A percentile compares a stretch with the other conserved stretches of the same genome.
Conservation (phyloP, 2,797 vertebrate species). For the Threskiornis aethiopicus region DNA sequence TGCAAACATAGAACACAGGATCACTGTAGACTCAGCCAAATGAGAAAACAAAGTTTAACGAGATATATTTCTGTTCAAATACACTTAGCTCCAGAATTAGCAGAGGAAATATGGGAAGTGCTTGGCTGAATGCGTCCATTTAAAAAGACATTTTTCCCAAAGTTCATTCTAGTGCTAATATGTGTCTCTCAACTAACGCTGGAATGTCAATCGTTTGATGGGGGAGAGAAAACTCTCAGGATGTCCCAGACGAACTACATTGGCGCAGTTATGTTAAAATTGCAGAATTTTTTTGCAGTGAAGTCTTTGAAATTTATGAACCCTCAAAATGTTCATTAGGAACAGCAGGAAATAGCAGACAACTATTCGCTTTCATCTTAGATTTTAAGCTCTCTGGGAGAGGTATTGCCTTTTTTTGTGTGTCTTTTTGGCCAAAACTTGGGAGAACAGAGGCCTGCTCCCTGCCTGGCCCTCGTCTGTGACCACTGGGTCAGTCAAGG, state of each 20-base stretch:
- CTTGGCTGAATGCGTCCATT: not conserved
- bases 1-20: not conserved
- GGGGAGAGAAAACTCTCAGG: not conserved
- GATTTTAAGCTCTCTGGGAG: not conserved
- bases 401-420: not conserved
- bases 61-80: conserved; percentile 3
- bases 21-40: not conserved
- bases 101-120: not conserved
- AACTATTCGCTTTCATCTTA: not conserved
- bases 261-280: not conserved
- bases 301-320: not conserved
- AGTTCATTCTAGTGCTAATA: not conserved
- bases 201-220: not conserved
- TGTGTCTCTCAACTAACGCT: not conserved
- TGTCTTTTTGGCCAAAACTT: not conserved
- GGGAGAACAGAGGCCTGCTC: not conserved
- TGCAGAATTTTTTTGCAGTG: not conserved
- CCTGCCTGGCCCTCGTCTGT: not conserved
- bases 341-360: not conserved
- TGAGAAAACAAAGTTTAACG: not conserved
- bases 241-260: not conserved
- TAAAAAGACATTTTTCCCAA: not conserved
- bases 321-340: not conserved
- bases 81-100: not conserved
- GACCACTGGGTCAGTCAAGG: not conserved